These are phyloP conservation scores for Ivindomyrus marchei DNA, from an alignment of 2,113 vertebrate species.

Conservation along the genomic window DNA sequence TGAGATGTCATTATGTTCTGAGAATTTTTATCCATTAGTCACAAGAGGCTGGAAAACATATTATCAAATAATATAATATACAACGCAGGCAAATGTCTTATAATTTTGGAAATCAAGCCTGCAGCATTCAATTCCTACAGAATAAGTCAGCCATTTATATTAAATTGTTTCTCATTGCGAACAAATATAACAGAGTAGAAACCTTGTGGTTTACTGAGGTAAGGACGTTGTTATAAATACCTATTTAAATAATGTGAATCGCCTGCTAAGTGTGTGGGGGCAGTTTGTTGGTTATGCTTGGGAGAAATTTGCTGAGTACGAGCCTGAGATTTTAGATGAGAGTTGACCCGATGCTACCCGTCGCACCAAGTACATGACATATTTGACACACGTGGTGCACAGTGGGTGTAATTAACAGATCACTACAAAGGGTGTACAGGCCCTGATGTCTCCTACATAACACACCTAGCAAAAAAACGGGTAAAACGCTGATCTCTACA, in stretches of 20 bases:
- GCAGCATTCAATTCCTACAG: not conserved
- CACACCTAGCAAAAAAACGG: not conserved
- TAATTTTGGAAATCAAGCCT: not conserved
- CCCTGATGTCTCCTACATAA: not conserved
- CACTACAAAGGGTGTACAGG: not conserved
- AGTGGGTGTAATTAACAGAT: not conserved
- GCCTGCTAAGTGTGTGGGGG: not conserved
- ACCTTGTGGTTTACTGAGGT: not conserved
- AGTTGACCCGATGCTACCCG: not conserved
- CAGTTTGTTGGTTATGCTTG: not conserved
- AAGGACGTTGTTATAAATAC: not conserved
- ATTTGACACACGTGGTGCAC: not conserved
- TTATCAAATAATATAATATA: not conserved
- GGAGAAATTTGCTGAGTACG: not conserved
- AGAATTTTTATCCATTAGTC: not conserved
- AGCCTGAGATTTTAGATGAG: not conserved
- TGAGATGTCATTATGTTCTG: not conserved
- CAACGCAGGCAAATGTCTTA: not conserved
- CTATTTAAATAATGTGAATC: not conserved
- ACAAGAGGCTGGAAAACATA: not conserved
- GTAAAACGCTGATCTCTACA: not conserved
- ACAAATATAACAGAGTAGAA: conserved; percentile 1
- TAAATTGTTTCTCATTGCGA: not conserved
- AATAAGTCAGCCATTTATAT: not conserved
- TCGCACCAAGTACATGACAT: not conserved